A percentile compares a stretch with the other conserved stretches of the same genome.
Evolutionary conservation across 1,140 invertebrate genomes (phyloP).

Genomic region (Aphis gossypii): DNA sequence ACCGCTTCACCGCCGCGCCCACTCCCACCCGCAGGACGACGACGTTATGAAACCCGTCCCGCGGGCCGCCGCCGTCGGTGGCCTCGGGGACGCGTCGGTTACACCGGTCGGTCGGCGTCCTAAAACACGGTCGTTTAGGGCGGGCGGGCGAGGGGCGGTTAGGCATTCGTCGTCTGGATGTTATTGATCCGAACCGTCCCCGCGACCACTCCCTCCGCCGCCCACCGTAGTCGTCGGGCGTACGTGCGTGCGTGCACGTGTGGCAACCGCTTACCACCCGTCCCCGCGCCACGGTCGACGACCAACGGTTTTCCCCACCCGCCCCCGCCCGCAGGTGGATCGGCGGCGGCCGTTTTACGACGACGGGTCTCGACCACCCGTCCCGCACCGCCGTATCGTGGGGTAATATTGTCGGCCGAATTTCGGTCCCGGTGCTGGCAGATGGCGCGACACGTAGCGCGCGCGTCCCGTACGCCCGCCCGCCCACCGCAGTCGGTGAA

Average conservation of each 20-base stretch:
- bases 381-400: background rate
- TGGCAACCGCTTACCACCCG: conserved; percentile 11
- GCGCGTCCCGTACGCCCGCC: background rate
- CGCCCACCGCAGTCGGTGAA: background rate
- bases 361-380: background rate
- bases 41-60: conserved; percentile 38
- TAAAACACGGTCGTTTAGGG: background rate
- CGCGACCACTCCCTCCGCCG: background rate
- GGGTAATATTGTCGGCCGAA: conserved; percentile 28
- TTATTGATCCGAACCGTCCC: conserved; percentile 54
- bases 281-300: background rate
- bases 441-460: conserved; percentile 44
- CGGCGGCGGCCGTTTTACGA: background rate
- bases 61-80: background rate
- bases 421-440: background rate
- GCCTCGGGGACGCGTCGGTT: conserved; percentile 54
- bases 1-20: background rate
- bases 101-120: conserved; percentile 53
- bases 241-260: conserved; percentile 40
- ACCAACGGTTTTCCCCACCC: conserved; percentile 17
- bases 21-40: background rate
- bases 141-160: background rate
- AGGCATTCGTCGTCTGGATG: conserved; percentile 52
- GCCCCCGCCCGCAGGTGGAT: too few species aligned
- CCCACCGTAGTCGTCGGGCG: background rate